These are phyloP conservation scores for Psilopsiagon aurifrons DNA, from an alignment of 2,113 vertebrate genomes.

Conservation along the genomic window DNA sequence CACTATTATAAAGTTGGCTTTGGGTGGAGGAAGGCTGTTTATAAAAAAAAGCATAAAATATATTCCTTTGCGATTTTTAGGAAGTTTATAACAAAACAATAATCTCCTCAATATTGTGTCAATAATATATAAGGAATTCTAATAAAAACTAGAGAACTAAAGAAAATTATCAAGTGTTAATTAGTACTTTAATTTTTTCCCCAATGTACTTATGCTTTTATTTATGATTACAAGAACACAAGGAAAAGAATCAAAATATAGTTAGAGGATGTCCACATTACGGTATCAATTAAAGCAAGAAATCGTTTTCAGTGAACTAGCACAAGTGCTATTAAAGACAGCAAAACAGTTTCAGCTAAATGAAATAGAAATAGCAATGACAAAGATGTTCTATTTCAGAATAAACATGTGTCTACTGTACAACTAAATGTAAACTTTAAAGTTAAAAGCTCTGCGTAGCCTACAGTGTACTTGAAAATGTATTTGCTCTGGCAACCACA, in stretches of 20 bases:
- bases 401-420: background rate
- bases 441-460: background rate
- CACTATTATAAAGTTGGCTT: background rate
- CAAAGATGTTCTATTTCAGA: background rate
- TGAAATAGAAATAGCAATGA: background rate
- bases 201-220: background rate
- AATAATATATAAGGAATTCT: background rate
- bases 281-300: background rate
- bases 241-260: background rate
- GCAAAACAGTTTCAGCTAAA: background rate
- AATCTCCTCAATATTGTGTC: background rate
- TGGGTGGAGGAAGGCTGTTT: background rate
- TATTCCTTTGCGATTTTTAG: background rate
- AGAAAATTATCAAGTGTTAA: background rate
- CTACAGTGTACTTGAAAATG: background rate
- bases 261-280: background rate
- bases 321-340: background rate
- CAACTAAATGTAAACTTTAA: background rate
- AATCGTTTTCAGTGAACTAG: background rate
- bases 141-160: background rate
- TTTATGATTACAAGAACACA: background rate
- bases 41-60: background rate
- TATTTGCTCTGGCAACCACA: background rate
- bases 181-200: background rate
- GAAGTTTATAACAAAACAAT: background rate